Conservation (phyloP, 2,113 vertebrate genomes). For the Megaceryle torquata region DNA sequence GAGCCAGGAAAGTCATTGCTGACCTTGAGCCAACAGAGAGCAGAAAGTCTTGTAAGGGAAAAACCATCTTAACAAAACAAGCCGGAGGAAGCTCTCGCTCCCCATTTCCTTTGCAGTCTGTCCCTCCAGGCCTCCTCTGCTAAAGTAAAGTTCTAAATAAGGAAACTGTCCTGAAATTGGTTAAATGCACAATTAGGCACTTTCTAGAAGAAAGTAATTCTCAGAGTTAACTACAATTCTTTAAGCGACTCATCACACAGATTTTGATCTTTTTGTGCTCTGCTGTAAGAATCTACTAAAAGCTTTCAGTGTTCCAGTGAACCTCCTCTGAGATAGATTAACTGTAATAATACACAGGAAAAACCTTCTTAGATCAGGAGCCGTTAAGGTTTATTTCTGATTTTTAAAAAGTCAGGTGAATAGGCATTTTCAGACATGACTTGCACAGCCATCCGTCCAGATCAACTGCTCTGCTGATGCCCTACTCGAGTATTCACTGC, state of each 20-base stretch:
- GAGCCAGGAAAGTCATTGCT: slow-evolving; percentile 38
- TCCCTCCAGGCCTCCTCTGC: not conserved
- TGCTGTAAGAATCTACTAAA: not conserved
- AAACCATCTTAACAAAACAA: slow-evolving; percentile 29
- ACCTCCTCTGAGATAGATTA: not conserved
- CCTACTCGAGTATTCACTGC: not conserved
- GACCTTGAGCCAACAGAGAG: slow-evolving; percentile 10
- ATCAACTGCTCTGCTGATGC: not conserved
- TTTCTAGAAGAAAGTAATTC: not conserved
- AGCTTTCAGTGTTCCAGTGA: not conserved
- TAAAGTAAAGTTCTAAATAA: not conserved
- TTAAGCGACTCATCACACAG: not conserved
- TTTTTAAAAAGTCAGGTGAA: not conserved
- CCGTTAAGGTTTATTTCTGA: not conserved
- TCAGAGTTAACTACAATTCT: not conserved
- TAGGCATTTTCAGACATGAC: not conserved
- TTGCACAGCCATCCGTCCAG: not conserved
- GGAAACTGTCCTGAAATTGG: not conserved
- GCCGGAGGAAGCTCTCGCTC: not conserved
- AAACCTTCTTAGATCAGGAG: not conserved
- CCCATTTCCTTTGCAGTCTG: not conserved
- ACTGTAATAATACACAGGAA: not conserved
- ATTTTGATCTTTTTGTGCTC: not conserved
- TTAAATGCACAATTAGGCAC: not conserved
- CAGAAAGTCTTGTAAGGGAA: slow-evolving; percentile 23